phyloP scores from a whole-genome alignment of 2,797 vertebrate species.

The Centropyge bicolor region DNA sequence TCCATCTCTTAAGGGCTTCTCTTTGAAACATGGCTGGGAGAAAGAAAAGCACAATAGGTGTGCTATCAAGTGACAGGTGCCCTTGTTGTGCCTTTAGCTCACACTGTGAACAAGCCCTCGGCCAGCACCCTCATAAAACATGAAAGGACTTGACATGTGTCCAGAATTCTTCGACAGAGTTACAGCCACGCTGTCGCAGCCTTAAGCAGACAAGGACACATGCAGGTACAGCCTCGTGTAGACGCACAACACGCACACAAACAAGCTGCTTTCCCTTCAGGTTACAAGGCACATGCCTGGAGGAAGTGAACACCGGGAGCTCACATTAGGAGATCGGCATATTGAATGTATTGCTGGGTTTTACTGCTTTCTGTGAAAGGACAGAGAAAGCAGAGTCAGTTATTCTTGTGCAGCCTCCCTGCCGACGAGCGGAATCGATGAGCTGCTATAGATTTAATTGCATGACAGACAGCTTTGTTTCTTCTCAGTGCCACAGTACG shows the following conservation, averaged over 20 bases:
- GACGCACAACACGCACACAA: slow-evolving; percentile 23
- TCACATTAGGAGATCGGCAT: slow-evolving; percentile 30
- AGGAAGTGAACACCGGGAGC: slow-evolving; percentile 4
- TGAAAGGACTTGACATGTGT: slow-evolving; percentile 78
- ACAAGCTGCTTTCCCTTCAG: slow-evolving; percentile 30
- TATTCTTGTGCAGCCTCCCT: slow-evolving; percentile 29
- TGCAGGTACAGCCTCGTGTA: slow-evolving; percentile 27
- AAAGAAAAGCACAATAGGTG: slow-evolving; percentile 76
- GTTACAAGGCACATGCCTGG: slow-evolving; percentile 19
- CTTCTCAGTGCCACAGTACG: slow-evolving; percentile 28
- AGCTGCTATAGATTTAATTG: slow-evolving; percentile 51
- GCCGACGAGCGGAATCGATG: slow-evolving; percentile 41
- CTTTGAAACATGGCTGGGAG: slow-evolving; percentile 67
- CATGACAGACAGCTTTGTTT: slow-evolving; percentile 54
- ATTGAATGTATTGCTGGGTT: slow-evolving; percentile 31
- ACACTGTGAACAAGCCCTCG: slow-evolving; percentile 75
- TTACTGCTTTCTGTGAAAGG: slow-evolving; percentile 27
- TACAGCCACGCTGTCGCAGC: slow-evolving; percentile 31
- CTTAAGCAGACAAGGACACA: slow-evolving; percentile 50
- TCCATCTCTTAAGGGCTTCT: slow-evolving; percentile 64
- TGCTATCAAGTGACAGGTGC: slow-evolving; percentile 78
- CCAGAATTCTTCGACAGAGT: slow-evolving; percentile 62
- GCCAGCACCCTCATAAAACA: slow-evolving; percentile 78
- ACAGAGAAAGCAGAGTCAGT: slow-evolving; percentile 27
- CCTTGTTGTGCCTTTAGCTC: slow-evolving; percentile 80